phyloP scores from a whole-genome alignment of 2,113 vertebrate genomes.

The Scartelaos histophorus region DNA sequence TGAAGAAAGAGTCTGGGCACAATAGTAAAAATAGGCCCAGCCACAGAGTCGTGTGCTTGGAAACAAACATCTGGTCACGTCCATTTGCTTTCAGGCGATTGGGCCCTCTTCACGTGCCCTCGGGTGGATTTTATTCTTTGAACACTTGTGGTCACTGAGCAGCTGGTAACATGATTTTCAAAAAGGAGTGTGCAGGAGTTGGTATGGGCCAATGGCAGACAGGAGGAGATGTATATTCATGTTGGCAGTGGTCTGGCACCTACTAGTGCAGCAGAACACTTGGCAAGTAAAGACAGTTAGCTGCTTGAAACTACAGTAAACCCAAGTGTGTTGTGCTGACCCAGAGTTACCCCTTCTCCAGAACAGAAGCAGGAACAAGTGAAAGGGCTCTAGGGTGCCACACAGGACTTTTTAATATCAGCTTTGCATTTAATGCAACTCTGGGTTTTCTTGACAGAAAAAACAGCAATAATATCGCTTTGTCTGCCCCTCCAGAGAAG shows the following conservation, averaged over 20 bases:
- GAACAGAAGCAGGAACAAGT: slow-evolving; percentile 25
- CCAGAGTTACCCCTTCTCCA: slow-evolving; percentile 31
- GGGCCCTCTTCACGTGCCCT: slow-evolving; percentile 66
- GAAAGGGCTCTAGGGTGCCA: slow-evolving; percentile 33
- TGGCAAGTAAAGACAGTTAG: slow-evolving; percentile 22
- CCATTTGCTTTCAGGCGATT: slow-evolving; percentile 63
- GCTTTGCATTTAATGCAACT: slow-evolving; percentile 41
- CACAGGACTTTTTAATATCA: slow-evolving; percentile 44
- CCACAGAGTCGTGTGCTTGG: slow-evolving; percentile 75
- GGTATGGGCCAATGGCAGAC: slow-evolving; percentile 49
- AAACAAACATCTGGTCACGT: slow-evolving; percentile 79
- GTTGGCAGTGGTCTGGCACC: slow-evolving; percentile 62
- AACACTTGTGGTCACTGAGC: slow-evolving; percentile 70
- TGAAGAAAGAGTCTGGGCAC: slow-evolving; percentile 73
- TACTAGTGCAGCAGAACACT: slow-evolving; percentile 46
- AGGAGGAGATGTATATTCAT: slow-evolving; percentile 54
- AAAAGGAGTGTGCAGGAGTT: slow-evolving; percentile 52
- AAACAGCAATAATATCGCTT: slow-evolving; percentile 35
- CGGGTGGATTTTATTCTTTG: slow-evolving; percentile 72
- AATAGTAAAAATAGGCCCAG: slow-evolving; percentile 78
- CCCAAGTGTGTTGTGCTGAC: slow-evolving; percentile 30
- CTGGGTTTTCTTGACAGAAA: slow-evolving; percentile 55
- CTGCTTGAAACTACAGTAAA: slow-evolving; percentile 18
- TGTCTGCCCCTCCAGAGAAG: slow-evolving; percentile 42
- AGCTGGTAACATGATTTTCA: slow-evolving; percentile 75